Conservation (phyloP, 2,797 vertebrate genomes). For the Pampus argenteus region DNA sequence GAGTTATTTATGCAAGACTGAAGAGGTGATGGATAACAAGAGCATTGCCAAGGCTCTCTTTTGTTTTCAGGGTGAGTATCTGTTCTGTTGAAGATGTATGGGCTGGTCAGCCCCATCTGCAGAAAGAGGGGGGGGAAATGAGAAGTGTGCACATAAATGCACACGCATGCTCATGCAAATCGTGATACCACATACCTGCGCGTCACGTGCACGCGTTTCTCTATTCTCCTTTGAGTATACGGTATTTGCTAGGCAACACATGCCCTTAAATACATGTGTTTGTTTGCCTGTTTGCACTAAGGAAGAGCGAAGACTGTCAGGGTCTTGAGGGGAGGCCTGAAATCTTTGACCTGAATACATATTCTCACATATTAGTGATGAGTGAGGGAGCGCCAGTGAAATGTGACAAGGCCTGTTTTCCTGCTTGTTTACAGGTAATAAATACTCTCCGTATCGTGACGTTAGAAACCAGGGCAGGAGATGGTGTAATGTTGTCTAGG, state of each 20-base stretch:
- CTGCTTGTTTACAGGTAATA: constrained; percentile 80
- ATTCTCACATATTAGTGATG: constrained; percentile 80
- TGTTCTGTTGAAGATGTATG: constrained; percentile 54
- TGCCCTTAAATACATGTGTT: constrained; percentile 66
- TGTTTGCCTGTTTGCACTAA: constrained; percentile 73
- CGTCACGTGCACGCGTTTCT: constrained; percentile 21
- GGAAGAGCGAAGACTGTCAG: constrained; percentile 65
- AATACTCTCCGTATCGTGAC: constrained; percentile 63
- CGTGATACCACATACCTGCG: neutral
- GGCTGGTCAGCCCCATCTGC: constrained; percentile 50
- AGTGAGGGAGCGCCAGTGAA: constrained; percentile 73
- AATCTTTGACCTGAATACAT: constrained; percentile 82
- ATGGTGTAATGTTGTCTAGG: constrained; percentile 57
- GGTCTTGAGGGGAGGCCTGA: constrained; percentile 71
- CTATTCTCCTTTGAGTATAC: constrained; percentile 34
- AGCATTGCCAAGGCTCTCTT: constrained; percentile 73
- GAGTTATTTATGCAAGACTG: constrained; percentile 82
- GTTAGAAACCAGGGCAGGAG: constrained; percentile 67
- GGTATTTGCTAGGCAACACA: constrained; percentile 48
- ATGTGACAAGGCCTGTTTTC: constrained; percentile 75
- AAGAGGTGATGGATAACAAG: constrained; percentile 81
- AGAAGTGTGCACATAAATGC: constrained; percentile 21
- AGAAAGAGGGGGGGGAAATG: constrained; percentile 23
- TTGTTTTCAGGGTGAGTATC: constrained; percentile 76
- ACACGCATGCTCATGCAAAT: constrained; percentile 14